Base-by-base conservation (phyloP, 2,888 invertebrate species). In the Resseliella maxima region DNA sequence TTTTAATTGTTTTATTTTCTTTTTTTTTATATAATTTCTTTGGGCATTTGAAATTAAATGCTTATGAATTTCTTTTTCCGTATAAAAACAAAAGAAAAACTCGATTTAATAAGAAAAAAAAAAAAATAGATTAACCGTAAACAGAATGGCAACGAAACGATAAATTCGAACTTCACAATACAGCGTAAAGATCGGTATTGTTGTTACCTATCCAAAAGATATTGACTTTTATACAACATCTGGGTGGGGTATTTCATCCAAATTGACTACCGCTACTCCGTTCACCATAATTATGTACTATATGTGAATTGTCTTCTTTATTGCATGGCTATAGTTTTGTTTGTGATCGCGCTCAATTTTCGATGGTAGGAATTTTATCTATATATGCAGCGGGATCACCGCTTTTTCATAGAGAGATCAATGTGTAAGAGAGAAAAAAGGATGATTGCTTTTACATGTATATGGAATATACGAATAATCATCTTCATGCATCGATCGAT, bases 141-240 rank as follows among this genome's bases (percentile, higher is more conserved):
- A 72, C 31, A 0, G 72, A 72, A 72, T 72, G 72, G 72, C 72
- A 72, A 59, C 59, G 59, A 59, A 5, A 15, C 5, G 27, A 59
- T 59, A 2, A 24, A 24, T 81, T 38, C 38, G 38, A 83, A 83
- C 83, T 38, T 83, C 38, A 83, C 83, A 83, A 83, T 38, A n/a
- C 83, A n/a, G 12, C 83, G 83, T 38, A 24, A 38, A 83, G 83
- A 83, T 38, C 83, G 83, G 36, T 83, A 83, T 83, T 83, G 83
- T 83, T 83, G 83, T 38, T n/a, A 38, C 38, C 38, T n/a, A n/a
- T n/a, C n/a, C 83, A 38, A 1, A n/a, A 38, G 38, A 83, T 83
- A 83, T 38, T 83, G 83, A 36, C 83, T 83, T 83, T 83, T 83
- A 83, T 83, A 83, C 83, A 83, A 38, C 21, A 38, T n/a, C 38